phyloP scores from a whole-genome alignment of 2,888 invertebrate genomes.

The Zhuqinia jingwanae region DNA sequence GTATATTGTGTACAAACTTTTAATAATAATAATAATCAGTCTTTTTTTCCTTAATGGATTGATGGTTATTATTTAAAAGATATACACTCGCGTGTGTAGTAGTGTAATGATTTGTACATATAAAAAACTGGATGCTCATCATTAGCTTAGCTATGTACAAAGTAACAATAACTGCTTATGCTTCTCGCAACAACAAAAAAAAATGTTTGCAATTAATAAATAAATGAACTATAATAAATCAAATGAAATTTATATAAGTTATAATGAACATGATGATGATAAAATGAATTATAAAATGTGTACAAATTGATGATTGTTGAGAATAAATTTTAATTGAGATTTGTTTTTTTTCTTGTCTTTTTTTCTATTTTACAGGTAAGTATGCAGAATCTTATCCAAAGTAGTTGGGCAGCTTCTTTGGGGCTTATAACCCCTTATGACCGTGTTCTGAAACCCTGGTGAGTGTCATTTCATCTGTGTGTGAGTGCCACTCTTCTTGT shows the following conservation, averaged over 20 bases:
- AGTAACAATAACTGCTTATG: no score
- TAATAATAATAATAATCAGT: no score
- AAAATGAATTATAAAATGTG: no score
- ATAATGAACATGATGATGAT: no score
- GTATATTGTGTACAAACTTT: no score
- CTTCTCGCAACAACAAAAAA: background rate
- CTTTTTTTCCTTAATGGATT: no score
- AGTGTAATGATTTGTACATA: no score
- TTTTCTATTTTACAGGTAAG: constrained; percentile 79
- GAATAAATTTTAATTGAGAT: background rate
- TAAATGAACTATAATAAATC: no score
- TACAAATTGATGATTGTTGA: background rate
- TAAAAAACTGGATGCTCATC: background rate
- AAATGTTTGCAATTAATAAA: background rate
- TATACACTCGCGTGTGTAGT: no score
- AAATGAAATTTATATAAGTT: no score
- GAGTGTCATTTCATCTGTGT: constrained; percentile 76
- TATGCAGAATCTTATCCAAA: constrained; percentile 80
- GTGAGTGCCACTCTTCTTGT: constrained; percentile 57
- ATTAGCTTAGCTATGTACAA: background rate
- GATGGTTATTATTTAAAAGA: no score
- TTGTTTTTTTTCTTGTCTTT: constrained; percentile 13
- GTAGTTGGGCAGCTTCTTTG: constrained; percentile 80
- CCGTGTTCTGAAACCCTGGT: constrained; percentile 79
- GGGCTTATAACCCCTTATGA: constrained; percentile 79